Conservation (phyloP, 2,888 invertebrate genomes). For the Cosmia pyralina region DNA sequence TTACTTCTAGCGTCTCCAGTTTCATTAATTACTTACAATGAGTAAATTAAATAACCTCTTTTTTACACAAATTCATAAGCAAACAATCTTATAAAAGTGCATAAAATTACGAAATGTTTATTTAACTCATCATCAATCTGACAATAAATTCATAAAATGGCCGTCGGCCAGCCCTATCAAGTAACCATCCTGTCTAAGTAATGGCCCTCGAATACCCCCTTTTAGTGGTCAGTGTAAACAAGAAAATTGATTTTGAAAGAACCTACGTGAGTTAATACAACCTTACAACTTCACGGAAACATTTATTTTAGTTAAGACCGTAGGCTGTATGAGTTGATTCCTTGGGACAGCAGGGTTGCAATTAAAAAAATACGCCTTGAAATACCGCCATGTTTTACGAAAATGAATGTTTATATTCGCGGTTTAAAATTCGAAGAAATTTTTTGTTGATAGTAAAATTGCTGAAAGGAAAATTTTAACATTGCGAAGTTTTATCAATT, state of each 20-base stretch:
- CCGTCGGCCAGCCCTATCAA: conserved; percentile 47
- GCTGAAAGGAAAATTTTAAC: conserved; percentile 1
- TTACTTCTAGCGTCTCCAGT: neutral
- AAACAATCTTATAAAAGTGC: neutral
- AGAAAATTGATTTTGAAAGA: conserved; percentile 88
- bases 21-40: neutral
- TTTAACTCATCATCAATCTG: conserved; percentile 18
- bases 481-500: neutral
- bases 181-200: conserved; percentile 74
- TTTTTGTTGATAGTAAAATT: conserved; percentile 30
- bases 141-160: conserved; percentile 44
- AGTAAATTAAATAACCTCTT: neutral
- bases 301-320: conserved; percentile 75
- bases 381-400: conserved; percentile 40
- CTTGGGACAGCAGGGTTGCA: conserved; percentile 56
- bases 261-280: conserved; percentile 74
- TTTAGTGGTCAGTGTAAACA: conserved; percentile 85
- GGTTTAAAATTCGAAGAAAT: conserved; percentile 55
- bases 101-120: conserved; percentile 12
- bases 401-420: conserved; percentile 23
- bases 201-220: conserved; percentile 79
- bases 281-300: conserved; percentile 81
- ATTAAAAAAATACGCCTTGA: conserved; percentile 60
- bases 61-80: neutral
- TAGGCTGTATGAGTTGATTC: conserved; percentile 67